Evolutionary conservation across 2,113 vertebrate genomes (phyloP), one percentile per base, ranked within the genome.

Genomic region (Axis porcinus): DNA sequence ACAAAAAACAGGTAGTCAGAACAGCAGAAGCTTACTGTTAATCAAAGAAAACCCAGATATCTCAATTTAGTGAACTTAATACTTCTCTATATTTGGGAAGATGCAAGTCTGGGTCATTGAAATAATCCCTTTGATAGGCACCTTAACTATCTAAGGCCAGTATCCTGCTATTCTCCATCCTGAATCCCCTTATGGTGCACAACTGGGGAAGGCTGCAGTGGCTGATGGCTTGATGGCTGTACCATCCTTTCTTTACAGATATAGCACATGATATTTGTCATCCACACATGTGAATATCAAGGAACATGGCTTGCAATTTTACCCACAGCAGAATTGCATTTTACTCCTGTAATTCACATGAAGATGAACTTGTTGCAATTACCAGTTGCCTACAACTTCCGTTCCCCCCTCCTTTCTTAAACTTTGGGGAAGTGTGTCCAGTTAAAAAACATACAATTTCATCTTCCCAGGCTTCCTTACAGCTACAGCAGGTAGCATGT

Each of bases 181-280:
- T 83, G 52, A 36, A 55, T 40, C 52, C 52, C 50, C 52, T 55
- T n/a, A 36, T 23, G 50, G 50, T 36, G 12, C 0, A 4, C 30
- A 54, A 21, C 52, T 23, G 52, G 52, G 81, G 33, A 3, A 40
- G 52, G 33, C 52, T 55, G 52, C 21, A 36, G 19, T 36, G 81
- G 21, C 81, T 83, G 52, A 55, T 55, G 50, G 50, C 81, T 36
- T 54, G 50, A 52, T 25, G 52, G 52, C 50, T 83, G 33, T 52
- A 36, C 54, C 52, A 55, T 27, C 33, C 13, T 84, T 40, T 84
- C 21, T 9, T 83, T 54, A 23, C 19, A 25, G n/a, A 55, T 40
- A 40, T 27, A 54, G n/a, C 11, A 25, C 0, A 6, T n/a, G 45
- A 83, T 7, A 0, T 55, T 27, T 23, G n/a, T 40, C 13, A 0